Base-by-base conservation (phyloP, 1,140 invertebrate species). In the Drosophila repletoides region DNA sequence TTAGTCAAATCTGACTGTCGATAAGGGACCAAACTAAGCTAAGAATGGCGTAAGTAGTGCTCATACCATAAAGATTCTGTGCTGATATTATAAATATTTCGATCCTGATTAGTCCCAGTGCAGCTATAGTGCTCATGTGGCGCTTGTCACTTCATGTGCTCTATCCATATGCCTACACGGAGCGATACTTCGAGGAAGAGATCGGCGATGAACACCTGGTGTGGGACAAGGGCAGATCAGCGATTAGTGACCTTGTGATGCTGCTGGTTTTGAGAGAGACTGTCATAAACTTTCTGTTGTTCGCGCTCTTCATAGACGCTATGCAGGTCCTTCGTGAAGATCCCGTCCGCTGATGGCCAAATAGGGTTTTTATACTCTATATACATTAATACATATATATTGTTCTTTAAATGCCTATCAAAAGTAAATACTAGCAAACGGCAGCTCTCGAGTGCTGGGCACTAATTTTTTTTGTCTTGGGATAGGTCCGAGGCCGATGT, bases 391-490 rank as follows among this genome's bases (percentile, higher is more conserved):
- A 45, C 34, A n/a, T 7, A 26, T 9, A 5, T 5, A n/a, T 36
- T 19, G 26, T 36, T 10, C 21, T 38, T 56, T 69, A 26, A 48
- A 31, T 55, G 60, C n/a, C 49, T 56, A 73, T 64, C 58, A 70
- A 65, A 55, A 58, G 58, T 64, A 53, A 75, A 66, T 28, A n/a
- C n/a, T n/a, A 55, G 43, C 5, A 40, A 34, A 36, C 15, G 40
- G 29, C 28, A 45, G n/a, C 43, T n/a, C 17, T 56, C 29, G 28
- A 56, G 43, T 55, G 43, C 29, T 26, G 34, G 19, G 34, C 69
- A 66, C 64, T 83, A 76, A 63, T 58, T 56, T 43, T 49, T 65
- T 72, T 65, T 64, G 46, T 46, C 63, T 86, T 86, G 80, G 75
- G 72, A 70, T 86, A 86, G 80, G 79, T 68, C 80, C 22, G 56